Evolutionary conservation across 2,888 invertebrate genomes (phyloP).

Genomic region (Allygus modestus): DNA sequence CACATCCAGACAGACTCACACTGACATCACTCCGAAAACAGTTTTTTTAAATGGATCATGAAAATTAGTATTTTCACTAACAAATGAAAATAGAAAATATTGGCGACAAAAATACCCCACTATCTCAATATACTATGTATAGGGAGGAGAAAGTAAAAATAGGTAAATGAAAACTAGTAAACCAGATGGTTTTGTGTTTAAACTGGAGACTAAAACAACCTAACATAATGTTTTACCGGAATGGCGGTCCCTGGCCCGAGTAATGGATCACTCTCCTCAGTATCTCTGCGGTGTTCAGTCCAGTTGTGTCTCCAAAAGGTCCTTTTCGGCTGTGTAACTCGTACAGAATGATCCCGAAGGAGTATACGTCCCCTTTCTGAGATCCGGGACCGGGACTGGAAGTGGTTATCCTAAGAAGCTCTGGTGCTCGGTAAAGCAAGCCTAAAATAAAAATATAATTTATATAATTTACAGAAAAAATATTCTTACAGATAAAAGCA

Average conservation of each 20-base stretch:
- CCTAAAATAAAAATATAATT: constrained; percentile 75
- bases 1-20: too few species aligned
- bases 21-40: too few species aligned
- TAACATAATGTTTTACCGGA: constrained; percentile 77
- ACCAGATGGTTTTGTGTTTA: neutral
- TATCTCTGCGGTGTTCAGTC: constrained; percentile 82
- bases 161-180: too few species aligned
- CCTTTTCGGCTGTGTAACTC: constrained; percentile 92
- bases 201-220: constrained; percentile 61
- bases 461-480: neutral
- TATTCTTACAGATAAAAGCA: too few species aligned
- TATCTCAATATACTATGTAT: too few species aligned
- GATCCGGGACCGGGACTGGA: constrained; percentile 74
- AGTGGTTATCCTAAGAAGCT: constrained; percentile 80
- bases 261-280: constrained; percentile 79
- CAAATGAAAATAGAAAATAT: too few species aligned
- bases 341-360: constrained; percentile 92
- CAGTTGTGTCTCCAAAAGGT: constrained; percentile 85
- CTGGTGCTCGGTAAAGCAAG: constrained; percentile 89
- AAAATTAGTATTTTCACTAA: too few species aligned
- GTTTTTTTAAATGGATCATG: too few species aligned
- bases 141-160: too few species aligned
- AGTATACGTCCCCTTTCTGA: constrained; percentile 90
- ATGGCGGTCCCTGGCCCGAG: constrained; percentile 75
- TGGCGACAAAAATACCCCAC: too few species aligned